phyloP scores from a whole-genome alignment of 1,140 invertebrate species.

The Lasaia peninsularis region DNA sequence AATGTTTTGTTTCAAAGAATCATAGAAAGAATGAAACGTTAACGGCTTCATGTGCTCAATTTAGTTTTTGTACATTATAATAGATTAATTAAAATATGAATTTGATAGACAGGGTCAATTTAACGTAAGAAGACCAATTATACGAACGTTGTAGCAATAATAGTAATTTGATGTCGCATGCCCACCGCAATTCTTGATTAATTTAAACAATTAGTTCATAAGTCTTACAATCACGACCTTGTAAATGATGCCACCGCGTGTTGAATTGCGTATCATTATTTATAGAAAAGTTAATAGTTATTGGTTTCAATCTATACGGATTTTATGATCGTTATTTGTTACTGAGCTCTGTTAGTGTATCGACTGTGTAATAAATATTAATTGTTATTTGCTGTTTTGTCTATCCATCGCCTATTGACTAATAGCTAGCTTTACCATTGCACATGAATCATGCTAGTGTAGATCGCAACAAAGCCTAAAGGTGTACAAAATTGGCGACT shows the following conservation, averaged over 20 bases:
- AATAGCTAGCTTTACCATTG: constrained; percentile 4
- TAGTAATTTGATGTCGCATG: constrained; percentile 9
- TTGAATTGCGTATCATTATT: constrained; percentile 8
- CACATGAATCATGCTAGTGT: background rate
- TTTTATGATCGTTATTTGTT: background rate
- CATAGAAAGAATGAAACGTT: background rate
- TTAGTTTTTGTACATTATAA: background rate
- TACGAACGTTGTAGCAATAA: constrained; percentile 6
- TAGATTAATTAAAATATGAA: constrained; percentile 8
- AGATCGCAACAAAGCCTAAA: background rate
- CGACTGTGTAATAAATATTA: constrained; percentile 4
- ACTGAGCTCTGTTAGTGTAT: background rate
- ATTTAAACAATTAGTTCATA: constrained; percentile 9
- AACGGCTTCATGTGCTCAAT: background rate
- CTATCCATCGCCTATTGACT: constrained; percentile 8
- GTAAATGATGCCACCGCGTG: constrained; percentile 9
- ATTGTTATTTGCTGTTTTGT: constrained; percentile 13
- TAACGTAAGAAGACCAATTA: background rate
- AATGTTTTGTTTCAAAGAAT: too few species aligned
- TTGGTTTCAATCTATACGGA: constrained; percentile 2
- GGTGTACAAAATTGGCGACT: background rate
- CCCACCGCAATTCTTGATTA: constrained; percentile 4
- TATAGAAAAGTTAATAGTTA: constrained; percentile 10
- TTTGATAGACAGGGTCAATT: constrained; percentile 1
- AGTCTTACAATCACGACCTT: background rate